phyloP scores from a whole-genome alignment of 2,113 vertebrate genomes.

The Labeo rohita region DNA sequence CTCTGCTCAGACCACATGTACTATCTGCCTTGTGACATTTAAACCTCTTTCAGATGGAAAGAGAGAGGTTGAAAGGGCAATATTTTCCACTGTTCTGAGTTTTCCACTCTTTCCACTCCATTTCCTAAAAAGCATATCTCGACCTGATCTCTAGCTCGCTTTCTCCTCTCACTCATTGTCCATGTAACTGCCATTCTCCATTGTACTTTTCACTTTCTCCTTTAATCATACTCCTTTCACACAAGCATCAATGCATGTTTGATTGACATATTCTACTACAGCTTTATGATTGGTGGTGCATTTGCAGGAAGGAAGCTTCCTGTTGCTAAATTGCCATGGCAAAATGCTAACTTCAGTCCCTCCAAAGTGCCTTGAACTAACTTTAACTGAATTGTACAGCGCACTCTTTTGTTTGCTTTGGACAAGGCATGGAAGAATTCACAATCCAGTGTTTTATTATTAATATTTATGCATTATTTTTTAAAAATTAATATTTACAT shows the following conservation, averaged over 20 bases:
- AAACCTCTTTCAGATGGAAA: constrained; percentile 37
- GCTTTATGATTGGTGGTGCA: constrained; percentile 30
- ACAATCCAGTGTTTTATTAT: neutral
- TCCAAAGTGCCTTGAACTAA: constrained; percentile 3
- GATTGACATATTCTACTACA: constrained; percentile 28
- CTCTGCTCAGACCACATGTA: constrained; percentile 47
- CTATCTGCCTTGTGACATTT: constrained; percentile 51
- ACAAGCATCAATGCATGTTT: neutral
- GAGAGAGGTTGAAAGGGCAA: constrained; percentile 36
- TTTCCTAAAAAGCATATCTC: constrained; percentile 24
- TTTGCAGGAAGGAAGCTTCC: constrained; percentile 15
- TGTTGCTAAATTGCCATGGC: constrained; percentile 36
- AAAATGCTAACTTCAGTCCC: neutral
- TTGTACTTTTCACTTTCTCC: constrained; percentile 1
- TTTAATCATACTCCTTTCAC: constrained; percentile 24
- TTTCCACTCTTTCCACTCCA: constrained; percentile 27
- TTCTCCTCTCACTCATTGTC: neutral
- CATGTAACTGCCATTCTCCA: neutral
- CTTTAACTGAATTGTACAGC: neutral
- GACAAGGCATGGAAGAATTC: neutral
- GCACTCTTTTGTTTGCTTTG: neutral
- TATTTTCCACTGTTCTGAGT: constrained; percentile 39
- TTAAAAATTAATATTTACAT: neutral
- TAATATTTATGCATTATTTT: neutral
- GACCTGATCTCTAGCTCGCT: neutral